Evolutionary conservation across 92 coral and sea anemone species (phyloP).

Genomic region (Blastomussa wellsi): DNA sequence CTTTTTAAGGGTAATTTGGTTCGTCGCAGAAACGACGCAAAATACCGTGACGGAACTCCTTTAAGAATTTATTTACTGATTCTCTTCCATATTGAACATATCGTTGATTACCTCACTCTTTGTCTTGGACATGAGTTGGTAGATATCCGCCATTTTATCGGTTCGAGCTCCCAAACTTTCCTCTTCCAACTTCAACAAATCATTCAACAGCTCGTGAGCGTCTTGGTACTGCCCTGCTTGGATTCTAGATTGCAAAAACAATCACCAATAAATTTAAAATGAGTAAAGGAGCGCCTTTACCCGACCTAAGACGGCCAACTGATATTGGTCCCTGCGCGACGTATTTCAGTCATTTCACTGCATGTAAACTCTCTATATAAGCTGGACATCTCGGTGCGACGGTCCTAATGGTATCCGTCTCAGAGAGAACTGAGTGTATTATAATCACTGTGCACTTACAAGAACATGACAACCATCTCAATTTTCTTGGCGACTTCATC

Average conservation of each 20-base stretch:
- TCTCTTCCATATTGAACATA: neutral
- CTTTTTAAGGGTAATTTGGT: no score
- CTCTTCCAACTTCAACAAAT: constrained; percentile 83
- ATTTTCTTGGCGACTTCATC: constrained; percentile 83
- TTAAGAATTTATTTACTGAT: neutral
- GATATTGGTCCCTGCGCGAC: no score
- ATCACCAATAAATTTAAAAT: neutral
- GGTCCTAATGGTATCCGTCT: no score
- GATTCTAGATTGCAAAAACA: constrained; percentile 54
- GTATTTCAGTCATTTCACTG: no score
- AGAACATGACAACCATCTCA: constrained; percentile 85
- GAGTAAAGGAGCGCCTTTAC: no score
- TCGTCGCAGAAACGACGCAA: no score
- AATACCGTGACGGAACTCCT: no score
- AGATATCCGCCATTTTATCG: constrained; percentile 90
- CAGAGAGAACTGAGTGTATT: no score
- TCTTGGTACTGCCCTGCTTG: constrained; percentile 97
- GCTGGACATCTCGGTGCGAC: no score
- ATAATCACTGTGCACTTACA: constrained; percentile 59
- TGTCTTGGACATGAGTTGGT: constrained; percentile 95
- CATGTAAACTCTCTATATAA: no score
- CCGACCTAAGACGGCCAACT: no score
- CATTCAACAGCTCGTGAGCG: constrained; percentile 75
- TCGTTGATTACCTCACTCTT: constrained; percentile 82
- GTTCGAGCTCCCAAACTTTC: constrained; percentile 88